These are phyloP conservation scores for Athripsodes cinereus DNA, from an alignment of 2,888 invertebrate genomes.

Conservation along the genomic window DNA sequence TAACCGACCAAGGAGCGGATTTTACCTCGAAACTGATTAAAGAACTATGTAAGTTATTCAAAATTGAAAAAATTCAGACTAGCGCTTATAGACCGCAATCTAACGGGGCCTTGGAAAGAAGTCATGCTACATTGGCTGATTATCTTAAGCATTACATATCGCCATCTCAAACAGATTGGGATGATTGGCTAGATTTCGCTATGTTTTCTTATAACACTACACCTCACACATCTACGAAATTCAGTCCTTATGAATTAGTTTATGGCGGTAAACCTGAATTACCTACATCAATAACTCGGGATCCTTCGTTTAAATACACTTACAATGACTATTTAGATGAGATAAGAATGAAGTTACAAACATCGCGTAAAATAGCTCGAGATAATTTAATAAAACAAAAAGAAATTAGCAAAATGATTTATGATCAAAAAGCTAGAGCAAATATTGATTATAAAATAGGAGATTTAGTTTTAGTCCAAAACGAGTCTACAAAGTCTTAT, in stretches of 20 bases:
- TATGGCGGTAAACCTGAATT: conserved; percentile 28
- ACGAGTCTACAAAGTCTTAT: neutral
- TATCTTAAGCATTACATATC: conserved; percentile 32
- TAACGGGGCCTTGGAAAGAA: conserved; percentile 32
- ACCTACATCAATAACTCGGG: conserved; percentile 26
- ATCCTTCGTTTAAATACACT: conserved; percentile 28
- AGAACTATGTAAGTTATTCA: conserved; percentile 30
- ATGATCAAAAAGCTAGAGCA: conserved; percentile 24
- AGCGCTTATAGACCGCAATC: conserved; percentile 31
- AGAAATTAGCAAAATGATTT: conserved; percentile 27
- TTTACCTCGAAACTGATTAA: conserved; percentile 33
- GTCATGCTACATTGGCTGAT: conserved; percentile 31
- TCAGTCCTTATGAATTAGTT: conserved; percentile 30
- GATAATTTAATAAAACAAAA: conserved; percentile 28
- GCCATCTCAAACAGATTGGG: conserved; percentile 31
- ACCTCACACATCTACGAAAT: conserved; percentile 30
- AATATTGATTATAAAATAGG: conserved; percentile 20
- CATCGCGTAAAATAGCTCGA: conserved; percentile 27
- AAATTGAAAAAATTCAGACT: conserved; percentile 31
- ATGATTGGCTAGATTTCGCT: conserved; percentile 30
- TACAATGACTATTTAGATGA: conserved; percentile 29
- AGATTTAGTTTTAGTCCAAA: conserved; percentile 23
- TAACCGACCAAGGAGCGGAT: conserved; percentile 49
- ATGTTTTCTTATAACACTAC: conserved; percentile 31
- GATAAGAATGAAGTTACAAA: conserved; percentile 26